These are phyloP conservation scores for Cerastis leucographa DNA, from an alignment of 2,888 invertebrate genomes.

Conservation along the genomic window DNA sequence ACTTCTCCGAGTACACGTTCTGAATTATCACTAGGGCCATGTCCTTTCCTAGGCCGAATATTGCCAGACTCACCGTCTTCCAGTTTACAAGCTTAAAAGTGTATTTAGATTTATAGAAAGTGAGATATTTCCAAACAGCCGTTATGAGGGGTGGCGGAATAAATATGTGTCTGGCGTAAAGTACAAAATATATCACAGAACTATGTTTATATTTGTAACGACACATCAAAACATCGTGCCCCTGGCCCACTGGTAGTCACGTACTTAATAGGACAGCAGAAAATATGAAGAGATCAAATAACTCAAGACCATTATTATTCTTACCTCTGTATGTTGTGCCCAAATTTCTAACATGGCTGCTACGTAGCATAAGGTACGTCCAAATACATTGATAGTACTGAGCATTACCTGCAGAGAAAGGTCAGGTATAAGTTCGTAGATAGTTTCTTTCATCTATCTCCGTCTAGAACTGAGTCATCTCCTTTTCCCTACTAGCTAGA, in stretches of 20 bases:
- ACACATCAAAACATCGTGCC: neutral
- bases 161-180: neutral
- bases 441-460: neutral
- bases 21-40: slow-evolving; percentile 2
- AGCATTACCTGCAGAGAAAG: neutral
- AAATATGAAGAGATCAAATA: neutral
- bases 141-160: neutral
- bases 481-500: neutral
- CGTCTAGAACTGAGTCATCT: too few species aligned
- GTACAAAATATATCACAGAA: neutral
- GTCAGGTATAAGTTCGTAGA: neutral
- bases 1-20: slow-evolving; percentile 28
- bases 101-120: neutral
- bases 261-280: neutral
- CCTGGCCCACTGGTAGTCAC: neutral
- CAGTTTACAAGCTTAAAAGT: neutral
- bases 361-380: neutral
- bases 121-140: neutral
- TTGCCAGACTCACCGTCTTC: neutral
- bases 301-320: neutral
- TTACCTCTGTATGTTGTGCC: neutral
- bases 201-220: neutral
- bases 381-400: neutral
- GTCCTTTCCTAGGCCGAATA: slow-evolving; percentile 11
- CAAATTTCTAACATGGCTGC: too few species aligned